These are phyloP conservation scores for Polydrusus pterygomalis DNA, from an alignment of 2,888 invertebrate genomes.

Conservation along the genomic window DNA sequence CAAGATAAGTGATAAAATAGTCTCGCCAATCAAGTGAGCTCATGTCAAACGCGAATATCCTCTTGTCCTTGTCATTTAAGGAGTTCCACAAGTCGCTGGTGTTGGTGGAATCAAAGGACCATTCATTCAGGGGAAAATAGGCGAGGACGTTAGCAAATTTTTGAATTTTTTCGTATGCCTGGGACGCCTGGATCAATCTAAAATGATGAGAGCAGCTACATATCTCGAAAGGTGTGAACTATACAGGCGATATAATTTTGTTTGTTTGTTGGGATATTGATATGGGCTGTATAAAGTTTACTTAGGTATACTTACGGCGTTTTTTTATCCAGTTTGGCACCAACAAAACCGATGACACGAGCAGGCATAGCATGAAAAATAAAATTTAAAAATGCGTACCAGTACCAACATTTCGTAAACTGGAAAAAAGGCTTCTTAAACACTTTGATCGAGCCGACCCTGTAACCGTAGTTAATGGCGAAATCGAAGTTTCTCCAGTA, in stretches of 20 bases:
- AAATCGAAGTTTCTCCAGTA: constrained; percentile 20
- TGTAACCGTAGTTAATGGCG: constrained; percentile 3
- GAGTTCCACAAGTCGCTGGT: constrained; percentile 30
- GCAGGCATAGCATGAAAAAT: constrained; percentile 45
- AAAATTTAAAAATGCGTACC: constrained; percentile 36
- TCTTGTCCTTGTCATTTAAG: constrained; percentile 44
- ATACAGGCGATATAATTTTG: too few species aligned
- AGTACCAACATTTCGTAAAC: constrained; percentile 21
- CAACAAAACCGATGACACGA: constrained; percentile 22
- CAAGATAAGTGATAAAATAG: constrained; percentile 45
- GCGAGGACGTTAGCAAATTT: constrained; percentile 24
- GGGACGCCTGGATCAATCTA: constrained; percentile 30
- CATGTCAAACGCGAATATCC: constrained; percentile 50
- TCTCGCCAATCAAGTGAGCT: constrained; percentile 40
- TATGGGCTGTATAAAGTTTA: too few species aligned
- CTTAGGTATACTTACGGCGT: constrained; percentile 41
- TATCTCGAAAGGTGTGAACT: too few species aligned
- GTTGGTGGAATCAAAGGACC: constrained; percentile 34
- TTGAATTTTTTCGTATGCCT: constrained; percentile 42
- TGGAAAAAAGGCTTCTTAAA: not conserved
- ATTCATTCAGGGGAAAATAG: constrained; percentile 42
- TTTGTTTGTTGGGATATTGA: too few species aligned
- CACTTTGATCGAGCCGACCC: constrained; percentile 11
- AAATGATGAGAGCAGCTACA: not conserved
- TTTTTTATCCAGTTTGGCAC: constrained; percentile 26